A percentile compares a stretch with the other conserved stretches of the same genome.
Conservation (phyloP, 2,113 vertebrate species). For the Hydropotes inermis region DNA sequence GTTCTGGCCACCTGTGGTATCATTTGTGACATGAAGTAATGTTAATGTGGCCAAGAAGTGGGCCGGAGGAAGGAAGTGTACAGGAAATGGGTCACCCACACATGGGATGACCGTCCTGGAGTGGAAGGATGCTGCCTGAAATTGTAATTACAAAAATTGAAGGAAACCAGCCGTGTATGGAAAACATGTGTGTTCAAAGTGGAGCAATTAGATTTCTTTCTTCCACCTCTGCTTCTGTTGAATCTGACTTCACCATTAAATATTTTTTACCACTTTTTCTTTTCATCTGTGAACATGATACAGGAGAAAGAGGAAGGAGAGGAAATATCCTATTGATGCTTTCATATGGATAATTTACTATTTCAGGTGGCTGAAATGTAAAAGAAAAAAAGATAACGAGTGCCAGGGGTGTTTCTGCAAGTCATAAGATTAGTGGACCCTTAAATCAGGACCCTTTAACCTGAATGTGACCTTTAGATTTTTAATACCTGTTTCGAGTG, state of each 20-base stretch:
- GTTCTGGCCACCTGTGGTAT: constrained; percentile 50
- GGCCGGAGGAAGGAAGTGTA: constrained; percentile 52
- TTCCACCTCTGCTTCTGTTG: constrained; percentile 17
- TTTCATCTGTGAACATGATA: neutral
- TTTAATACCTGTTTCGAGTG: neutral
- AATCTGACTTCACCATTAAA: constrained; percentile 28
- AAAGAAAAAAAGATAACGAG: neutral
- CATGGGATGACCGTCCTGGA: constrained; percentile 34
- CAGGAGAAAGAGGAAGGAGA: neutral
- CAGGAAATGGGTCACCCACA: constrained; percentile 63
- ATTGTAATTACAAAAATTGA: constrained; percentile 62
- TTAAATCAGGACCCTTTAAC: neutral
- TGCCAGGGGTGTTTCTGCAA: neutral
- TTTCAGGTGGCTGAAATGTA: neutral
- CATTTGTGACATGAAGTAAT: constrained; percentile 29
- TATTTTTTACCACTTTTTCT: neutral
- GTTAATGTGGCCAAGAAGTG: constrained; percentile 56
- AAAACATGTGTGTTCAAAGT: constrained; percentile 58
- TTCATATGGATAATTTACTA: neutral
- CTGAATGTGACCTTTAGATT: neutral
- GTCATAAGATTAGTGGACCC: neutral
- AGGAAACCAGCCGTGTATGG: constrained; percentile 52
- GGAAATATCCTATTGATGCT: neutral
- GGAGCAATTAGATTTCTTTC: neutral
- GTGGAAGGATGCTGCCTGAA: constrained; percentile 58